Conservation (phyloP, 92 coral and sea anemone genomes). For the Epizoanthus ramosus region DNA sequence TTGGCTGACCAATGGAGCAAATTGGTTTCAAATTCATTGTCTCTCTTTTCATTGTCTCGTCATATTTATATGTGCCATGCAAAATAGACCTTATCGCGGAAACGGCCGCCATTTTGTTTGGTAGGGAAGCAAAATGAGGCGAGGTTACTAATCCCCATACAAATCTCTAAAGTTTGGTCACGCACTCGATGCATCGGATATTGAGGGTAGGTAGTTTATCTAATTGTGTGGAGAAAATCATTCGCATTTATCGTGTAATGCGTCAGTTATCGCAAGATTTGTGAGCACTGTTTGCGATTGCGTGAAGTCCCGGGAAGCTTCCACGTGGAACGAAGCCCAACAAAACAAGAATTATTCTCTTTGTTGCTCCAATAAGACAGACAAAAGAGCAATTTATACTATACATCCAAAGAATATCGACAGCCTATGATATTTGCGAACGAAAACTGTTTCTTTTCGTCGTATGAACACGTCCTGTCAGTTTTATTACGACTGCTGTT, state of each 20-base stretch:
- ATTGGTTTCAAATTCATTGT: too few species aligned
- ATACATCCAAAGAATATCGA: background rate
- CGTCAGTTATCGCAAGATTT: conserved; percentile 5
- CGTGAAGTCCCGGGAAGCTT: too few species aligned
- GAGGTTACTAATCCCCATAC: conserved; percentile 33
- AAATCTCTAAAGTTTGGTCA: conserved; percentile 8
- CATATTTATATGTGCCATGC: too few species aligned
- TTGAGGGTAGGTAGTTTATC: conserved; percentile 35
- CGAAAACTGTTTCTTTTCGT: conserved; percentile 24
- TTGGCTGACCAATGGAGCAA: too few species aligned
- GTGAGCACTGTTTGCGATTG: conserved; percentile 22
- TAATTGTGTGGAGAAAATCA: conserved; percentile 22
- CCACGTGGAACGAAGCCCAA: conserved; percentile 24
- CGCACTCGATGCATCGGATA: conserved; percentile 12
- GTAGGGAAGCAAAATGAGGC: conserved; percentile 25
- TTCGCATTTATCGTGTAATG: conserved; percentile 18
- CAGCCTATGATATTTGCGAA: conserved; percentile 25
- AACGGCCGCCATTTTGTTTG: conserved; percentile 16
- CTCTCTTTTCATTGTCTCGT: too few species aligned
- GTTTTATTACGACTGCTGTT: background rate
- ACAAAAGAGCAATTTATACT: conserved; percentile 12
- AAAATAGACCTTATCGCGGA: conserved; percentile 22
- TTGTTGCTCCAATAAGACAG: conserved; percentile 24
- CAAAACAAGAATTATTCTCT: conserved; percentile 25
- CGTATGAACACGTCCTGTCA: conserved; percentile 26